Evolutionary conservation across 1,140 invertebrate genomes (phyloP).

Genomic region (Drosophila orena): DNA sequence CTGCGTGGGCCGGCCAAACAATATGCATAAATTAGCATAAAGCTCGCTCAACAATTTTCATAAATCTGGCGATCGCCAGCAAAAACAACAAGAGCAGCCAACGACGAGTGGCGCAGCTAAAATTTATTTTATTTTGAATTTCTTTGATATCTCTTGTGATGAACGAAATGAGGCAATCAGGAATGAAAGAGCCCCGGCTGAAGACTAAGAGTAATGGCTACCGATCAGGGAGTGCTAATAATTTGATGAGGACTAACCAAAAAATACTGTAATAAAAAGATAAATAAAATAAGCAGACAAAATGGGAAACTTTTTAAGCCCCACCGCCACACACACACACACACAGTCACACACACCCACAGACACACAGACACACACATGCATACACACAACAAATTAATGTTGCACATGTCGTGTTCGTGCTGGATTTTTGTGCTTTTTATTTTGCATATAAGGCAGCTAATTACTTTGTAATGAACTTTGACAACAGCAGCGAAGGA

Average conservation of each 20-base stretch:
- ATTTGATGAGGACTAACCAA: slow-evolving; percentile 48
- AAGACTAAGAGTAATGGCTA: slow-evolving; percentile 51
- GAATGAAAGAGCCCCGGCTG: slow-evolving; percentile 20
- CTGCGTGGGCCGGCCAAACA: slow-evolving; percentile 45
- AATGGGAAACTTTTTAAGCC: background rate
- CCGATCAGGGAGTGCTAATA: slow-evolving; percentile 52
- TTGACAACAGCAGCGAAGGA: slow-evolving; percentile 54
- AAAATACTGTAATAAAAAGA: slow-evolving; percentile 26
- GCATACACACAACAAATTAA: slow-evolving; percentile 22
- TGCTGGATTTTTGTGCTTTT: slow-evolving; percentile 42
- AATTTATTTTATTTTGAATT: slow-evolving; percentile 51
- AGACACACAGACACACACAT: slow-evolving; percentile 24
- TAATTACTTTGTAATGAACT: slow-evolving; percentile 84
- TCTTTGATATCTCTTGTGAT: slow-evolving; percentile 43
- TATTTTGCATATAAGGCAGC: slow-evolving; percentile 63
- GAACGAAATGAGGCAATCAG: slow-evolving; percentile 53
- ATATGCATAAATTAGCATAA: slow-evolving; percentile 76
- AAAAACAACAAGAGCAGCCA: background rate
- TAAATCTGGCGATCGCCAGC: slow-evolving; percentile 54
- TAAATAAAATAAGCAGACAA: slow-evolving; percentile 14
- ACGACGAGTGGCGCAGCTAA: background rate
- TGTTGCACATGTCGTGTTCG: slow-evolving; percentile 71
- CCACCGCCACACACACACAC: slow-evolving; percentile 42
- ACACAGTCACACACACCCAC: background rate
- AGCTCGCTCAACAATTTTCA: slow-evolving; percentile 72